Evolutionary conservation across 2,113 vertebrate genomes (phyloP), one percentile per base, ranked within the genome.

Genomic region (Donacobius atricapilla): DNA sequence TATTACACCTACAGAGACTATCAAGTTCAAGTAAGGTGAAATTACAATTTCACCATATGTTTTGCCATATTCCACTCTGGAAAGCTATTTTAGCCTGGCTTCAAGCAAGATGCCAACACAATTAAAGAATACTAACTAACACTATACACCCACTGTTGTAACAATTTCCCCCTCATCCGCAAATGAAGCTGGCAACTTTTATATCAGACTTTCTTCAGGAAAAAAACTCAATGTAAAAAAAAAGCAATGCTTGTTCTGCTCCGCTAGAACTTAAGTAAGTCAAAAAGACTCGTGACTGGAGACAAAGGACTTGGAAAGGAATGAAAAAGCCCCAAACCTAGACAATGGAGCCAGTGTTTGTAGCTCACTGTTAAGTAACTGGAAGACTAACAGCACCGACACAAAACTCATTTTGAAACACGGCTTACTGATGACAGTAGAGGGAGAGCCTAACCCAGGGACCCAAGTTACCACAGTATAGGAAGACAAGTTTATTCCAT

Each of bases 61-160:
- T 93, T 92, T 94, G 60, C 80, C 72, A 94, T 42, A 47, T 27
- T 93, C 70, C 64, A 63, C 72, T 90, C 75, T 88, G 45, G 39
- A 73, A 94, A 89, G 83, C 68, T 97, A 97, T 97, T 96, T 93
- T 56, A 83, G 48, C 81, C 88, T 48, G 30, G 51, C 83, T 86
- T 92, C 72, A 88, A 95, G 90, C 91, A 72, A 92, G 88, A 83
- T 93, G 90, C 90, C 76, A 96, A 70, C 83, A 97, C 86, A 92
- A 86, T 90, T 93, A 93, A 83, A 77, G 76, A 94, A 94, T 81
- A 77, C 96, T 58, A 96, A 92, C 79, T 93, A 92, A 80, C 95
- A 90, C 94, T 10, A 18, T 57, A 97, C 96, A 92, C 96, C 96
- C 95, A 97, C 95, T 78, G 50, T 13, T 95, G 77, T 76, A 96